Evolutionary conservation across 1,140 invertebrate genomes (phyloP), one percentile per base, ranked within the genome.

Genomic region (Nixonia krombeini): DNA sequence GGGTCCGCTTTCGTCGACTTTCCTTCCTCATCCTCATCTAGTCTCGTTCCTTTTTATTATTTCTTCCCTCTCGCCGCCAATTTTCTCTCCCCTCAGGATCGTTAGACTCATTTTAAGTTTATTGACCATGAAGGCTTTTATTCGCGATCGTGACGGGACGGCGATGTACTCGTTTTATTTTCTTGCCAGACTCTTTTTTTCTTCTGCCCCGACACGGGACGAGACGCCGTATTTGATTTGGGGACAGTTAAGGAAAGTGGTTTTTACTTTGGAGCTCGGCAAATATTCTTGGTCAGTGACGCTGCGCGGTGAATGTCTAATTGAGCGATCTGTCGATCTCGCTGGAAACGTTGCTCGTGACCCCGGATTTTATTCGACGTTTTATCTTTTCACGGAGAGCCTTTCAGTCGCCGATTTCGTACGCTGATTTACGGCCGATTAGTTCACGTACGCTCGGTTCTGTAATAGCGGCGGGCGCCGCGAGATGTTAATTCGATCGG

Each of bases 81-180:
- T 45, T 45, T 62, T 68, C n/a, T n/a, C n/a, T n/a, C n/a, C n/a
- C 52, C 57, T 62, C 47, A 35, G 57, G 57, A 68, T 68, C 65
- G 52, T 68, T 58, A 63, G 53, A 69, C 65, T 69, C 65, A 59
- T 63, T 69, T 63, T 50, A 42, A 18, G 57, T 68, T 69, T 57
- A 69, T 58, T 69, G 58, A 63, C 65, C 65, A 69, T 63, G 58
- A 53, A 62, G 16, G 57, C 15, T 45, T 62, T 56, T 67, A 57
- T 57, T 45, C 50, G 50, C 31, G 49, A 42, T 58, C 53, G 47
- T 58, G 62, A 42, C 42, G 8, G 28, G 37, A 57, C 35, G 46
- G 21, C 55, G 13, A 35, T 13, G 33, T 12, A 35, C 33, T 35
- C 33, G 10, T 31, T 31, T 31, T 31, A 31, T 31, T 31, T 12